Base-by-base conservation (phyloP, 2,113 vertebrate species). In the Bufo gargarizans region DNA sequence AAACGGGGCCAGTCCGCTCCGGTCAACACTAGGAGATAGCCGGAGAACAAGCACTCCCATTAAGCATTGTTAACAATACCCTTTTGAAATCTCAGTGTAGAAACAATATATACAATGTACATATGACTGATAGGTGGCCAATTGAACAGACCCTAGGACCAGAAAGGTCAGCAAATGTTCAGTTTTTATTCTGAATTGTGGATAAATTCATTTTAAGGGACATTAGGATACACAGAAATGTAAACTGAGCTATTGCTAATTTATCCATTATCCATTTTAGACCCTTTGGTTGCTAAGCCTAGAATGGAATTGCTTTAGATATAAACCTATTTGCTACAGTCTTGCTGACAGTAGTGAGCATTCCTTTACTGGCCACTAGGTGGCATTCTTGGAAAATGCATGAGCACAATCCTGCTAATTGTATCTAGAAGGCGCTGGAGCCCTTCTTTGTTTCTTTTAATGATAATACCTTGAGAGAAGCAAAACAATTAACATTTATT, bases 341-440 rank as follows among this genome's bases (percentile, higher is more conserved):
- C n/a, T 7, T 22, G 14, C 33, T 74, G 47, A 53, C 16, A 77
- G 2, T 4, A 77, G 74, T 78, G 77, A 58, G 7, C 33, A n/a
- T n/a, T 20, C 45, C 45, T n/a, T 8, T 67, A n/a, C 43, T 69
- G 10, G 47, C 95, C 95, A 91, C 95, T 94, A 95, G 95, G 94
- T 95, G 95, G 93, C 95, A 94, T 91, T 89, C 92, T 87, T 94
- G 91, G 90, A 93, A 90, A 94, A 92, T 86, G 90, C 90, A 93
- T 91, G 6, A 84, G 14, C 85, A 71, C 8, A 22, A 14, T 9
- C 58, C 45, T 16, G 58, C 55, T 55, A 76, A 76, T 82, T 76
- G 17, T 63, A 65, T 43, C 2, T 49, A 83, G 80, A 49, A 77
- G 74, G 47, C 33, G 43, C 13, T 58, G n/a, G 55, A 12, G 65